Evolutionary conservation across 2,113 vertebrate species (phyloP).

Genomic region (Halcyon senegalensis): DNA sequence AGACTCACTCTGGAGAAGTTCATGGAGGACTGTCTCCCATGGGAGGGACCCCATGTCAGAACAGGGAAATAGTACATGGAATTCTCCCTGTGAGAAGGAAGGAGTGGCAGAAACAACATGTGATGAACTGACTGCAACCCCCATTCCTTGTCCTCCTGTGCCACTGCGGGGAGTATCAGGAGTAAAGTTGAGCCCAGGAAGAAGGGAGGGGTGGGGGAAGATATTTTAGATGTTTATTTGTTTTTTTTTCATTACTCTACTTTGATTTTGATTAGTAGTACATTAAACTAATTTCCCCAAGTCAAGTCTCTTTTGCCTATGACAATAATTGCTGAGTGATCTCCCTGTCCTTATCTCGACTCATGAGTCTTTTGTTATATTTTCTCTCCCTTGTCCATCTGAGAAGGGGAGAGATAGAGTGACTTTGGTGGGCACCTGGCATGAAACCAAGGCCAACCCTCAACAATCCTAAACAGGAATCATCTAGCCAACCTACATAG

Average conservation of each 20-base stretch:
- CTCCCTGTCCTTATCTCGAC: no score
- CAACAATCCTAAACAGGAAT: not conserved
- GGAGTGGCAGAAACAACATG: no score
- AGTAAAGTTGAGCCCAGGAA: not conserved
- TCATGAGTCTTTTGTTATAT: not conserved
- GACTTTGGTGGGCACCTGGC: rapidly evolving
- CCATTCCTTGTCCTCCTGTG: not conserved
- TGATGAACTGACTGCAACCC: not conserved
- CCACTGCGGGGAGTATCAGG: rapidly evolving
- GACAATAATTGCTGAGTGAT: no score
- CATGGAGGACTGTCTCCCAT: not conserved
- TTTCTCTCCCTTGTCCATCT: not conserved
- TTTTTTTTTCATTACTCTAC: not conserved
- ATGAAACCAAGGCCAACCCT: not conserved
- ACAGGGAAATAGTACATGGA: not conserved
- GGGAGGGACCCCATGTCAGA: not conserved
- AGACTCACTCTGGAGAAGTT: not conserved
- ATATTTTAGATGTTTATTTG: not conserved
- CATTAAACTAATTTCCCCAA: not conserved
- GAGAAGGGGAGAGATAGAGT: not conserved
- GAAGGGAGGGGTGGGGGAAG: not conserved
- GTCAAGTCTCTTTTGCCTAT: no score
- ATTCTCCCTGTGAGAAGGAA: not conserved
- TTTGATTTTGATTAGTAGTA: not conserved
- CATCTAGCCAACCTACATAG: not conserved